Evolutionary conservation across 1,140 invertebrate genomes (phyloP), one percentile per base, ranked within the genome.

Genomic region (Psix sp.): DNA sequence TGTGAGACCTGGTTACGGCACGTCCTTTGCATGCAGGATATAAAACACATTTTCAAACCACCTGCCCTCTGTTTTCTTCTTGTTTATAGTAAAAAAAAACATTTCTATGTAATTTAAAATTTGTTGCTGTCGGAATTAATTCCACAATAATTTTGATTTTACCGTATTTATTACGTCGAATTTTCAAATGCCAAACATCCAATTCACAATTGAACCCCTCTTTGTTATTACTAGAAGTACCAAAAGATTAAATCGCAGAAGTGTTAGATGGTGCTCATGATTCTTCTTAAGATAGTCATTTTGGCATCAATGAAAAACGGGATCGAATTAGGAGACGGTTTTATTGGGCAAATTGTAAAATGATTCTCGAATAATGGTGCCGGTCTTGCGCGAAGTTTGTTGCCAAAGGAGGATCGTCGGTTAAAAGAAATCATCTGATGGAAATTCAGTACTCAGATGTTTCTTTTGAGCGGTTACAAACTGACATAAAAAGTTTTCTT

Each of bases 351-450:
- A 77, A 59, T 15, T 77, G 68, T 43, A 62, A 46, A 36, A n/a
- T n/a, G n/a, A n/a, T n/a, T n/a, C n/a, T n/a, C n/a, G n/a, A n/a
- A 11, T 6, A 76, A 1, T 78, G 76, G 74, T 77, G 66, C 43
- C 16, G 42, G 5, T 77, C 68, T 9, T 82, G 76, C 48, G n/a
- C 5, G 0, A 35, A 17, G 10, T 81, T 76, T 62, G 38, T 68
- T n/a, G 59, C 59, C 2, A 51, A 51, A 13, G 79, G 79, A 59
- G 77, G 72, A 4, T 77, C 77, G 17, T 2, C 16, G 15, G n/a
- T n/a, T 38, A 24, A 51, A 38, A 18, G 46, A 15, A 38, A 51
- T 11, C 7, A 20, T 21, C 26, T 15, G 3, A 38, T 85, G 0
- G 56, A 74, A 15, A 75, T 74, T 46, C 63, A 56, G 26, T 52